Evolutionary conservation across 30 jellyfish, hydroid and myxozoan genomes (phyloP), one percentile per base, ranked within the genome.

Genomic region (Calvadosia cruxmelitensis): DNA sequence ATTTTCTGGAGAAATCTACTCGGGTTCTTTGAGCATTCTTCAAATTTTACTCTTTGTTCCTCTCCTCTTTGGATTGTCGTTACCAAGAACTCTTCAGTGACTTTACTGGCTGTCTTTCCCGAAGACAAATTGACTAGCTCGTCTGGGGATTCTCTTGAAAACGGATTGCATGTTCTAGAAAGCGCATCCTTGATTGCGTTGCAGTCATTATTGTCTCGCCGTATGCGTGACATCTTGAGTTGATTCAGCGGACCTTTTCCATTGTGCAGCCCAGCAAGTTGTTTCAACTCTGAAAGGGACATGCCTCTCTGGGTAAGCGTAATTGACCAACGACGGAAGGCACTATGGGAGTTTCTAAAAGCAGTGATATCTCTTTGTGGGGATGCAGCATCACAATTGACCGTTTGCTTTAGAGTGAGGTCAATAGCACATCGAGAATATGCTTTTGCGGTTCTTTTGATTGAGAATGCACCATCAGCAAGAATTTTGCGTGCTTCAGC

Each of bases 331-430:
- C 57, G 57, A 5, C 57, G 57, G 10, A 42, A 5, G 10, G 57
- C 57, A 20, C 20, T 20, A 10, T 5, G 10, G 10, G 75, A 68
- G 34, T 68, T 68, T 33, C 71, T 33, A 16, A 68, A n/a, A 2
- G 78, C 13, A 32, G 76, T 23, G 16, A 34, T 36, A 3, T 33
- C 78, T 13, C 62, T 68, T 27, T 10, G 13, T n/a, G 30, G 75
- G 26, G 34, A 36, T 13, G 78, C 26, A 12, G 81, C 79, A 31
- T 71, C 64, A 3, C 78, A 7, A 53, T 52, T 71, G 10, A 71
- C 50, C 16, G 81, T 71, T 52, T 71, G 81, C 42, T 71, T 64
- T 24, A 71, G 71, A 7, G 81, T 51, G 10, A 71, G 64, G 29
- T 71, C 79, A 15, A 71, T 50, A 3, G 81, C 78, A 25, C 10